A percentile compares a stretch with the other conserved stretches of the same genome.
Conservation (phyloP, 2,888 invertebrate genomes). For the Allolobophora icterica region DNA sequence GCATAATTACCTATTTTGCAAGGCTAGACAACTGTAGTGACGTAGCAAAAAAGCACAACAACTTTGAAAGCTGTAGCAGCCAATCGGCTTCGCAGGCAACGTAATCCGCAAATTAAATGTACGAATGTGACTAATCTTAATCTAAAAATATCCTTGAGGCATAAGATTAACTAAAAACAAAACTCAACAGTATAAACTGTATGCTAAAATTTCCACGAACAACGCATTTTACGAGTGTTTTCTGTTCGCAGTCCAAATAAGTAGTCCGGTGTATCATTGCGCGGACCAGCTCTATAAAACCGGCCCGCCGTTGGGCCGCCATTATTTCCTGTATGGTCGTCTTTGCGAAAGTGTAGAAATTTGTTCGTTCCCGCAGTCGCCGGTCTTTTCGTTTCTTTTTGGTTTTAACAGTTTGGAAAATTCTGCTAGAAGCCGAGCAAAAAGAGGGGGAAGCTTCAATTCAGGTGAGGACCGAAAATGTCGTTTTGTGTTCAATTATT, state of each 20-base stretch:
- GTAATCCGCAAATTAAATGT: not conserved
- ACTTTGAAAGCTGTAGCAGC: not conserved
- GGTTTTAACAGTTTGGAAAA: slow-evolving; percentile 37
- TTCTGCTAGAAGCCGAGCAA: slow-evolving; percentile 39
- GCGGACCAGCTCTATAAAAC: not conserved
- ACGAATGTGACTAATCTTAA: not conserved
- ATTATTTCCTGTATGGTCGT: slow-evolving; percentile 19
- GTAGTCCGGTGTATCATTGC: not conserved
- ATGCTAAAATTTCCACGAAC: not conserved
- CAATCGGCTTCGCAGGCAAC: not conserved
- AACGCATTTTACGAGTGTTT: not conserved
- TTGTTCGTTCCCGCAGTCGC: not conserved
- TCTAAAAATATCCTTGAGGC: not conserved
- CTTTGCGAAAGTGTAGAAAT: not conserved
- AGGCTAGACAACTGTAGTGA: not conserved
- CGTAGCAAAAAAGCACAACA: not conserved
- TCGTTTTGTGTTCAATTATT: not conserved
- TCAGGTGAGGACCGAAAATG: slow-evolving; percentile 32
- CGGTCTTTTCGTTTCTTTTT: slow-evolving; percentile 21
- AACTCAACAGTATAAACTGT: not conserved
- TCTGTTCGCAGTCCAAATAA: not conserved
- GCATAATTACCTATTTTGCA: not conserved
- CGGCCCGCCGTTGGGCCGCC: not conserved
- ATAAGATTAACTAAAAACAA: not conserved
- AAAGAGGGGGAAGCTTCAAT: slow-evolving; percentile 40